Base-by-base conservation (phyloP, 1,140 invertebrate species). In the Zaprionus lachaisei region DNA sequence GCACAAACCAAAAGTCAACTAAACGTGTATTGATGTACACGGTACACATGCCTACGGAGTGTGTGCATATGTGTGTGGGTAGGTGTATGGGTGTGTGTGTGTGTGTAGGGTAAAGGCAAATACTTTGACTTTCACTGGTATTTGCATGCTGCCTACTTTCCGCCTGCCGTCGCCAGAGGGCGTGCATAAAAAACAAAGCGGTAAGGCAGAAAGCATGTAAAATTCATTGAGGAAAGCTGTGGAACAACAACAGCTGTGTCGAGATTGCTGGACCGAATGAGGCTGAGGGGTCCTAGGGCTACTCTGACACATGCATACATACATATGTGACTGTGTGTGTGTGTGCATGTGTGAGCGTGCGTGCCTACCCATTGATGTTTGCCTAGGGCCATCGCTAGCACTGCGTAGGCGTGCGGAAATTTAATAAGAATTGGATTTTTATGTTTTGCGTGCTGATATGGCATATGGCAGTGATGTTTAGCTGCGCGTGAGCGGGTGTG, bases 351-450 rank as follows among this genome's bases (percentile, higher is more conserved):
- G 17, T 22, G 38, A 31, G 54, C 44, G 26, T 31, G 37, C 38
- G 55, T 67, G 64, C 26, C 7, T 55, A 58, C 55, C 38, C 54
- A 51, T 64, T 58, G 15, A 57, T 65, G 31, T 44, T 69, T 54
- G 69, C 55, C 54, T 57, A 31, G 37, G 66, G 63, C 61, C 20
- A 15, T 68, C 41, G 62, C 55, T 44, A 17, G 31, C 54, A 66
- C 71, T 89, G 81, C 69, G 84, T 83, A 70, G 84, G 84, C 84
- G 84, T 87, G 84, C 84, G 84, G 84, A 89, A 89, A 89, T 89
- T 89, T 89, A 89, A 89, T 89, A 89, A 89, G 84, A 89, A 90
- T 83, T 79, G 81, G 85, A 89, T 89, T 89, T 86, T 89, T 89
- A 87, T 89, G 84, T 89, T 86, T 72, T 77, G 64, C 70, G 81